Percentiles rank a stretch among this genome's conserved stretches.
Conservation (phyloP, 2,888 invertebrate genomes). For the Brachyptera risi region DNA sequence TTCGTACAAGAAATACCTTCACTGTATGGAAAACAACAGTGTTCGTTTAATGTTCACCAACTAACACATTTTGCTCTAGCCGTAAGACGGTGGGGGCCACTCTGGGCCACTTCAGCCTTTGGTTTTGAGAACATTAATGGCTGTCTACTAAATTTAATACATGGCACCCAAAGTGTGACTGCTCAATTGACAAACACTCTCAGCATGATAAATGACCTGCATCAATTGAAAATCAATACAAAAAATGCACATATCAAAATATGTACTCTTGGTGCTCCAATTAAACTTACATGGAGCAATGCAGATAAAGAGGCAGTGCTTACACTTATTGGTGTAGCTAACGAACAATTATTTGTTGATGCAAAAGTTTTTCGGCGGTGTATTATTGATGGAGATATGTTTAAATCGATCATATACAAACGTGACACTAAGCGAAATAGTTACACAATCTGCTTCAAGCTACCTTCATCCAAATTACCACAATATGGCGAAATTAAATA, state of each 20-base stretch:
- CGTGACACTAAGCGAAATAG: too few species aligned
- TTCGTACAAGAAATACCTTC: conserved; percentile 33
- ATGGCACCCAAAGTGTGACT: too few species aligned
- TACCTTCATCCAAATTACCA: too few species aligned
- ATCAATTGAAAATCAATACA: too few species aligned
- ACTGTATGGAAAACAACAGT: conserved; percentile 30
- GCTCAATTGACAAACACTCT: too few species aligned
- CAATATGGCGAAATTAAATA: too few species aligned
- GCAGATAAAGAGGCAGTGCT: neutral
- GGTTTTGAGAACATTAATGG: conserved; percentile 36
- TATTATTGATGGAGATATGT: neutral
- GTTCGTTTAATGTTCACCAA: conserved; percentile 36
- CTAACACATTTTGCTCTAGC: conserved; percentile 32
- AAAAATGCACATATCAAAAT: neutral
- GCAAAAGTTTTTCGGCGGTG: neutral
- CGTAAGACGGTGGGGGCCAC: conserved; percentile 36
- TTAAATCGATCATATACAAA: too few species aligned
- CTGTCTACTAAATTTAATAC: conserved; percentile 28
- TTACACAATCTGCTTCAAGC: too few species aligned
- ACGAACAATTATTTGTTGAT: neutral
- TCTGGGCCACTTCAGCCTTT: conserved; percentile 35
- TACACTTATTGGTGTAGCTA: neutral
- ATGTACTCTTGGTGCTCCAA: neutral
- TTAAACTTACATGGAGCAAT: neutral
- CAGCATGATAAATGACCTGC: too few species aligned